Evolutionary conservation across 1,140 invertebrate genomes (phyloP), one percentile per base, ranked within the genome.

Genomic region (Potamilus streckersoni): DNA sequence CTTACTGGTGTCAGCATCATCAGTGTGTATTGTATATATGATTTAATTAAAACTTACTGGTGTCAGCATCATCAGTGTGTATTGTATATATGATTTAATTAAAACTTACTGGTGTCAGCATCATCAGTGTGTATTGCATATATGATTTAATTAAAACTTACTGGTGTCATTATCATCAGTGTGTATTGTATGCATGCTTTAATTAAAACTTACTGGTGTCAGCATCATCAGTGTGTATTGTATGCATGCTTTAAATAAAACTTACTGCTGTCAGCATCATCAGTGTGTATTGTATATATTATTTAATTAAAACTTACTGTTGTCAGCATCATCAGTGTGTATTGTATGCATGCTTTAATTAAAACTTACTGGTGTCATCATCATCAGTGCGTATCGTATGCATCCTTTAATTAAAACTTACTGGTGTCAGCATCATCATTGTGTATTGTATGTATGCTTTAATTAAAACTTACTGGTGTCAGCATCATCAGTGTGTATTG

Each of bases 251-350:
- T 49, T 8, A 11, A 49, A 8, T 49, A 49, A 49, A 49, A 49
- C 78, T 81, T 31, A 2, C 27, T 31, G 27, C 1, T 31, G 27
- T 31, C 27, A 31, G 2, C 23, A 23, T 23, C 23, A 23, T 1
- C 23, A 23, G 23, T 23, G 23, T 23, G 23, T 23, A 23, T 23
- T 23, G 23, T 23, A 23, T 23, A 2, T 2, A 23, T 23, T 0
- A 0, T 23, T 23, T 23, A 23, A 23, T 23, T 23, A 23, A 23
- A 23, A 23, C 23, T 23, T 85, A 89, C 89, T 76, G 85, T 68
- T 1, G 92, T 88, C n/a, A 98, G 87, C 86, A 94, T 93, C 49
- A 96, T 83, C 16, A 98, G 85, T 0, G 95, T n/a, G n/a, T n/a
- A n/a, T 6, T 49, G 38, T 49, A 49, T 49, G 38, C 1, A 11